Base-by-base conservation (phyloP, 2,888 invertebrate species). In the Steromphala cineraria region DNA sequence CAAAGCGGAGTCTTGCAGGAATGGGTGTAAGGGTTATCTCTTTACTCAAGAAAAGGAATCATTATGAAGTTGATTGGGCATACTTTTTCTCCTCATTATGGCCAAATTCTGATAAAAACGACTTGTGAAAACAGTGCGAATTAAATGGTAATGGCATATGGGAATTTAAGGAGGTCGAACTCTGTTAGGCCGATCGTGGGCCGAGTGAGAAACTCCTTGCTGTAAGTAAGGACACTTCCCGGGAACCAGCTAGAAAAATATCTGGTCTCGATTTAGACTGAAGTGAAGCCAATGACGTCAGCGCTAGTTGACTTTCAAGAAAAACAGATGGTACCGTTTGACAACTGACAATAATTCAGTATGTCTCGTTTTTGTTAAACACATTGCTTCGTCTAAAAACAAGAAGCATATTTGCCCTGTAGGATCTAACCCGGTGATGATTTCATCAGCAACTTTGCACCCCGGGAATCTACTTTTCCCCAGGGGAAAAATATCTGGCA, bases 331-430 rank as follows among this genome's bases (percentile, higher is more conserved):
- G 31, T 36, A 19, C 71, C 28, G 36, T 71, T 71, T 71, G 71
- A 71, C 71, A 71, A 71, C 71, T 71, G 71, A 71, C 71, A 71
- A 71, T 71, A 71, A 71, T 71, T 71, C 71, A 71, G 71, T 71
- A 71, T 71, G 31, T 71, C 40, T 36, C 36, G 71, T 71, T 71
- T 71, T 71, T 71, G 71, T 71, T 71, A 36, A 71, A 71, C 71
- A 71, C 71, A 71, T 71, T 71, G 40, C 36, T 71, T 71, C n/a
- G 24, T 71, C 15, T 31, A 40, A 40, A 71, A 71, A 71, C 71
- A 71, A 36, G 71, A 10, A 71, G 40, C 36, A 31, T 19, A 36
- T 31, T 36, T 36, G 28, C 71, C 36, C 71, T 36, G 36, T 71
- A 31, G 36, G 71, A 19, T 8, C 3, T 40, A 17, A 4, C 31